Conservation (phyloP, 2,797 vertebrate species). For the Adrianichthys oophorus region DNA sequence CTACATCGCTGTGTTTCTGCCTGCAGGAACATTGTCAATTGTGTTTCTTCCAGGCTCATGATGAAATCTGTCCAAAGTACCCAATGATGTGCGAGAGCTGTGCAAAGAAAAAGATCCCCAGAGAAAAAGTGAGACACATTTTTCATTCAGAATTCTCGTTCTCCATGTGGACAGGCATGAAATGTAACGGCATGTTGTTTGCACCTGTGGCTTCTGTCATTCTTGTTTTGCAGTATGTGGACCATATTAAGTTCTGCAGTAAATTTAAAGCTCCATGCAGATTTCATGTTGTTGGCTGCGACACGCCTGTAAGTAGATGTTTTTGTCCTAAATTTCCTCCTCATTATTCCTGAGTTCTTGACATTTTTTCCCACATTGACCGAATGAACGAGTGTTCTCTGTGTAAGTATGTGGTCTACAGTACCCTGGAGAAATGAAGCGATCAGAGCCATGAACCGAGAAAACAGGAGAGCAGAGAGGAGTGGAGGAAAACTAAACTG, state of each 20-base stretch:
- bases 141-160: constrained; percentile 40
- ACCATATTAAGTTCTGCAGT: constrained; percentile 91
- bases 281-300: constrained; percentile 89
- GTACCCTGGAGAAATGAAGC: no score
- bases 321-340: constrained; percentile 45
- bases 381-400: no score
- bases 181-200: constrained; percentile 35
- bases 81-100: constrained; percentile 94
- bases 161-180: constrained; percentile 41
- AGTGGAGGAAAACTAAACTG: no score
- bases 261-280: constrained; percentile 90
- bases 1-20: no score
- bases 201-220: constrained; percentile 59
- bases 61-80: constrained; percentile 91
- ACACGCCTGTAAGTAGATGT: constrained; percentile 86
- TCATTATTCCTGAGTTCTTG: no score
- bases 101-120: constrained; percentile 90
- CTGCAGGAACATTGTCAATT: constrained; percentile 1
- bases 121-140: constrained; percentile 84
- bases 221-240: constrained; percentile 86
- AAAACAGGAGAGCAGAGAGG: no score
- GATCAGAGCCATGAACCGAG: no score
- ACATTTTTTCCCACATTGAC: no score
- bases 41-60: constrained; percentile 82
- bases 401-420: no score